Conservation (phyloP, 2,113 vertebrate species). For the Rissa tridactyla region DNA sequence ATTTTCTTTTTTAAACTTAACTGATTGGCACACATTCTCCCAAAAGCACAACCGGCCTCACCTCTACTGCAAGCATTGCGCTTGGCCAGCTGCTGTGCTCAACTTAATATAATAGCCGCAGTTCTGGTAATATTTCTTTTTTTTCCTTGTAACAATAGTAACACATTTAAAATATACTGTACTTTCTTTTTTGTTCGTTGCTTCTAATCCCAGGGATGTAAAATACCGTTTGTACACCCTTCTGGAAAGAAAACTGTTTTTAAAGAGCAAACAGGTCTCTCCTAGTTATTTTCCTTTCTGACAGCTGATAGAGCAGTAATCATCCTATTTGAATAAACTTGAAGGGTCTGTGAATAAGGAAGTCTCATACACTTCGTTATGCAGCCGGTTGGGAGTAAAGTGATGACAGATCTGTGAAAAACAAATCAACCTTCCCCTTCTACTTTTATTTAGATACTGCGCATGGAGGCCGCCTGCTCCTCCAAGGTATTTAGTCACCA, state of each 20-base stretch:
- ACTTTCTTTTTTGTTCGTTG: not conserved
- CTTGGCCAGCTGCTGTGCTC: not conserved
- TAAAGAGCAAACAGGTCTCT: not conserved
- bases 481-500: not conserved
- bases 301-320: conserved; percentile 39
- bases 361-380: not conserved
- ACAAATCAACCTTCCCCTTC: conserved; percentile 29
- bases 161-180: conserved; percentile 28
- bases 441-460: conserved; percentile 10
- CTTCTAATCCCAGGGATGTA: not conserved
- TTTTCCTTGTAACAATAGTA: not conserved
- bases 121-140: not conserved
- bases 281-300: conserved; percentile 11
- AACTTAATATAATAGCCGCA: not conserved
- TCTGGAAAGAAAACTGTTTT: not conserved
- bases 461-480: not conserved
- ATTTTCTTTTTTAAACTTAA: not conserved
- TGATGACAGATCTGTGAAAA: conserved; percentile 46
- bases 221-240: not conserved
- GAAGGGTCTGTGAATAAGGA: conserved; percentile 29
- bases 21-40: not conserved
- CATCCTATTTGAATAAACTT: conserved; percentile 40
- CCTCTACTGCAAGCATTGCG: not conserved
- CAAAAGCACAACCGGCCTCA: not conserved
- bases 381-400: not conserved